Base-by-base conservation (phyloP, 1,140 invertebrate species). In the Belonocnema kinseyi region DNA sequence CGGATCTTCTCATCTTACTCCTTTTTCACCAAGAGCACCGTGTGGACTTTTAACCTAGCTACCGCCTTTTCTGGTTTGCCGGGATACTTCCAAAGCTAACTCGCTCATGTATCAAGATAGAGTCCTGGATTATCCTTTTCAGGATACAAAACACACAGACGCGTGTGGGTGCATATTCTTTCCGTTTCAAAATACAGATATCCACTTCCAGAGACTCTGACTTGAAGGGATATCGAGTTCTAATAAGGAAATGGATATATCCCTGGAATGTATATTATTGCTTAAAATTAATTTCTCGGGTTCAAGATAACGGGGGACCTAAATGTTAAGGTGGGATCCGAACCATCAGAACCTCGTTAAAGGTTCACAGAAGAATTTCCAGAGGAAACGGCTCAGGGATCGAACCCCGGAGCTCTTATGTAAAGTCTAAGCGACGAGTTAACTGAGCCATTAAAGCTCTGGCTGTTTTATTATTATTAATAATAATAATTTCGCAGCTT, bases 31-130 rank as follows among this genome's bases (percentile, higher is more conserved):
- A 66, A 46, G 58, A 66, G 33, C 14, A 46, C 13, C 61, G 12
- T 5, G 61, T 33, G 61, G 21, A 66, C 61, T 33, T 66, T 66
- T 66, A 66, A 66, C 26, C 61, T 16, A 66, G 13, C 61, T 66
- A 66, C 14, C 26, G n/a, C 26, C 40, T 46, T 66, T 66, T 46
- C 61, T 66, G 61, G 61, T 66, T 14, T 40, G 4, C 26, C 13
- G 8, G 33, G 26, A 33, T 66, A 40, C 10, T 40, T 13, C 7
- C n/a, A 66, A 66, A 66, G 5, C 26, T 16, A 66, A 66, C 58
- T 66, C 13, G 26, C 33, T 8, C 61, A 66, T 16, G n/a, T 16
- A 66, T 33, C 13, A 5, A 16, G 8, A 8, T 6, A 16, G 14
- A 66, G 26, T 40, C 13, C 11, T 16, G 33, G 5, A 40, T 46